Evolutionary conservation across 2,797 vertebrate genomes (phyloP), one percentile per base, ranked within the genome.

Genomic region (Parauchenoglanis ngamensis): DNA sequence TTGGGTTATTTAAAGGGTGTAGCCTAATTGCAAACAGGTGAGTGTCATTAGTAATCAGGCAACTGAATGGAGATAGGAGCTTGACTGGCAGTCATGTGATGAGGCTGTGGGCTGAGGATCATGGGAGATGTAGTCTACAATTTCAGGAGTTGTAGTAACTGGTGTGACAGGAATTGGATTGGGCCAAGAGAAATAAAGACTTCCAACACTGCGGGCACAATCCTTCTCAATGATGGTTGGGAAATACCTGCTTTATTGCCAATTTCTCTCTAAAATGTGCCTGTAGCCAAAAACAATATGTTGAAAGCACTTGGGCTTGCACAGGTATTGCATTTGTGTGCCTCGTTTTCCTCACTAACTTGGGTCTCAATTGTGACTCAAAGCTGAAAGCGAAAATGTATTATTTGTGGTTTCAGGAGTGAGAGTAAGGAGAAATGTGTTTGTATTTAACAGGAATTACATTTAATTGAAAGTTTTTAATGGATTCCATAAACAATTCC

Each of bases 231-330:
- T 82, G n/a, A 67, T 52, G 46, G n/a, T 52, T 67, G 80, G 44
- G 46, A 83, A 83, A 83, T 83, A 52, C 8, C 17, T 83, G 28
- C 81, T 56, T 35, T 68, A 52, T 68, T 83, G 61, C 25, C 61
- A 83, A 12, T 83, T 67, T 54, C 79, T 83, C 25, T 70, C 6
- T 13, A 52, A 65, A 82, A 68, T 54, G 40, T n/a, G 23, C 4
- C 67, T 72, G 83, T n/a, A 17, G 70, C 15, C 83, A 84, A 40
- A 79, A 54, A 72, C 65, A 72, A 72, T 28, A 83, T 35, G 61
- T 70, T 80, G 40, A 84, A 72, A 63, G 25, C 59, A 81, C 57
- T 46, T 81, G 78, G 57, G 57, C 21, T 61, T 81, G 57, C 79
- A 63, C 79, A 54, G 59, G 40, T 80, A 79, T 4, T 35, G 54